phyloP scores from a whole-genome alignment of 2,888 invertebrate genomes.

The Agrotis segetum region DNA sequence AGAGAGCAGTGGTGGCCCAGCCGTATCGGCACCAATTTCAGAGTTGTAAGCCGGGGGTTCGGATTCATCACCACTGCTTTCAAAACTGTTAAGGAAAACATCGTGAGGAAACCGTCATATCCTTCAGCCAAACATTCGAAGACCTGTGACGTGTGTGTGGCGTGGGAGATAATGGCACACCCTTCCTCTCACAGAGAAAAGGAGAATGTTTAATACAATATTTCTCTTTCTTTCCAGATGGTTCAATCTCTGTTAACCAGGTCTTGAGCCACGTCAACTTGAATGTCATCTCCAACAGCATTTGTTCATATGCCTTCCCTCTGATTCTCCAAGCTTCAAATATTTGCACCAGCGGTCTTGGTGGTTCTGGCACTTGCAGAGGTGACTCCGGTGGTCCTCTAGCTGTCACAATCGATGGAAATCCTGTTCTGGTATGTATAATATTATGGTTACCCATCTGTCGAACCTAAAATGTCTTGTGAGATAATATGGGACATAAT shows the following conservation, averaged over 20 bases:
- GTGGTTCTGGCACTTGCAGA: conserved; percentile 70
- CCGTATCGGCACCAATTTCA: too few species aligned
- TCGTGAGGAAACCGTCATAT: too few species aligned
- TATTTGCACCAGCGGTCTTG: conserved; percentile 76
- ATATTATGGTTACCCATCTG: neutral
- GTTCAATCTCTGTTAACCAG: conserved; percentile 62
- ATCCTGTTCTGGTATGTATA: conserved; percentile 70
- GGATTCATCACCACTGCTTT: too few species aligned
- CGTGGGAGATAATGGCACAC: too few species aligned
- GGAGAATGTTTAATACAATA: too few species aligned
- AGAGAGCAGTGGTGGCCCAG: too few species aligned
- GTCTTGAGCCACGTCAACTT: conserved; percentile 69
- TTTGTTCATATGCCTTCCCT: conserved; percentile 71
- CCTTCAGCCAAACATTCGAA: neutral
- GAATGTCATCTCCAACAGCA: conserved; percentile 72
- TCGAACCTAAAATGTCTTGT: too few species aligned
- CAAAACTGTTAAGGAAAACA: too few species aligned
- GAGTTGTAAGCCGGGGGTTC: too few species aligned
- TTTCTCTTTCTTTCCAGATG: conserved; percentile 55
- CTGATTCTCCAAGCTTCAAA: conserved; percentile 69
- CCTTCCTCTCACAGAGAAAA: too few species aligned
- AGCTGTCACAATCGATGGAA: conserved; percentile 54
- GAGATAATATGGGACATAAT: too few species aligned
- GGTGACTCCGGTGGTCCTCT: conserved; percentile 85
- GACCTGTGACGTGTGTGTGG: neutral